These are phyloP conservation scores for Temnothorax longispinosus DNA, from an alignment of 1,140 invertebrate genomes.

Conservation along the genomic window DNA sequence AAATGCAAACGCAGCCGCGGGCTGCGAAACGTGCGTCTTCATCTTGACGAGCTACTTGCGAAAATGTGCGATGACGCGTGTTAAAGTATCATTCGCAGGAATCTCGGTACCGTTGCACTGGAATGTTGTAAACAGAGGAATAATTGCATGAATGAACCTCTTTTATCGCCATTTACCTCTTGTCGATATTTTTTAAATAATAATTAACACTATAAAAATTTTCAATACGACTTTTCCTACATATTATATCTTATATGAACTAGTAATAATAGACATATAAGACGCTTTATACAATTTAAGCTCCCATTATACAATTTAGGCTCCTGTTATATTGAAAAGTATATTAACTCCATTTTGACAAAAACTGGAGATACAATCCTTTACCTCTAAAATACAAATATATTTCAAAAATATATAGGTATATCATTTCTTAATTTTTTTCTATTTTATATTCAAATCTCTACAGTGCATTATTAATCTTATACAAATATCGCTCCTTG, in stretches of 20 bases:
- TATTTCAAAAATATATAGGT: too few relatives aligned
- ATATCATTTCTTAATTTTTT: not conserved
- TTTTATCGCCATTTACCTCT: not conserved
- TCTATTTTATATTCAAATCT: not conserved
- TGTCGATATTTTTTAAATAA: not conserved
- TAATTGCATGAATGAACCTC: not conserved
- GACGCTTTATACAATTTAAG: too few relatives aligned
- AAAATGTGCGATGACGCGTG: not conserved
- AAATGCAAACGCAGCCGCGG: conserved; percentile 33
- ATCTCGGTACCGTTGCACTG: not conserved
- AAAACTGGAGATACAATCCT: too few relatives aligned
- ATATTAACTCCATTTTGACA: too few relatives aligned
- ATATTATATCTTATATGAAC: too few relatives aligned
- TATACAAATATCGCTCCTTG: not conserved
- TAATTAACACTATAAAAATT: too few relatives aligned
- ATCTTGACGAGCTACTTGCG: conserved; percentile 20
- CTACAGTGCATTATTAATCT: not conserved
- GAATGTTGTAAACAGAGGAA: not conserved
- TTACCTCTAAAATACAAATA: too few relatives aligned
- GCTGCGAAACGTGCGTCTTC: conserved; percentile 25
- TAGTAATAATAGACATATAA: too few relatives aligned
- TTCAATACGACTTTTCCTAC: too few relatives aligned
- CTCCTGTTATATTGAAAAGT: too few relatives aligned
- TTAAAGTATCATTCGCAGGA: conserved; percentile 1
- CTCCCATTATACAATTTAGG: too few relatives aligned